These are phyloP conservation scores for Dichetophora obliterata DNA, from an alignment of 2,888 invertebrate species.

Conservation along the genomic window DNA sequence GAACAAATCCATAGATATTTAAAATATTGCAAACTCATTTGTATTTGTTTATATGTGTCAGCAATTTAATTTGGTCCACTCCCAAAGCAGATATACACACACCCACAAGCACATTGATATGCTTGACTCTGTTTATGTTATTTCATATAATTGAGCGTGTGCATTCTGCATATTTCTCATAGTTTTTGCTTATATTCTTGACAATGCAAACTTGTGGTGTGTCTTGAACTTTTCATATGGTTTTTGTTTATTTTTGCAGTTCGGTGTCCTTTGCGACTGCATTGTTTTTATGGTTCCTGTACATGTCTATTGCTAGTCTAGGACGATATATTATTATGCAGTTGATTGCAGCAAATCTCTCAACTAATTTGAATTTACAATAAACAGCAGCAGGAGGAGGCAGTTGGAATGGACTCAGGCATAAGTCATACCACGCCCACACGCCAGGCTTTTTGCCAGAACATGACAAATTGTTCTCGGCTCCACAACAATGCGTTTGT, in stretches of 20 bases:
- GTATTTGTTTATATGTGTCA: not conserved
- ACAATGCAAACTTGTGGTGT: not conserved
- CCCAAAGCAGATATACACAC: not conserved
- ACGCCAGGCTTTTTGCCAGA: not conserved
- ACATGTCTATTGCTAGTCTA: not conserved
- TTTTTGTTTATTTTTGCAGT: conserved; percentile 10
- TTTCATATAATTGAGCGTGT: not conserved
- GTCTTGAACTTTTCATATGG: too few species aligned
- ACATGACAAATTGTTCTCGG: too few species aligned
- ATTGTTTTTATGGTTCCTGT: conserved; percentile 1
- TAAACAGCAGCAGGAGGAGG: not conserved
- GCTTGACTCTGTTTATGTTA: not conserved
- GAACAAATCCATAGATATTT: not conserved
- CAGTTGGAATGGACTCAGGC: too few species aligned
- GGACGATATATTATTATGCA: not conserved
- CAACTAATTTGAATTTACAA: conserved; percentile 32
- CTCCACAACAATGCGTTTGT: conserved; percentile 2
- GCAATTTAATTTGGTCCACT: not conserved
- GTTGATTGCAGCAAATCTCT: conserved; percentile 32
- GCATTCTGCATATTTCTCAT: not conserved
- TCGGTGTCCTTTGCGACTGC: conserved; percentile 10
- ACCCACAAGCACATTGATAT: not conserved
- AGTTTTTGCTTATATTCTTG: not conserved
- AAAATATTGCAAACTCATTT: not conserved
- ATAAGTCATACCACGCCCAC: not conserved